phyloP scores from a whole-genome alignment of 2,888 invertebrate genomes.

The Sympetrum striolatum region DNA sequence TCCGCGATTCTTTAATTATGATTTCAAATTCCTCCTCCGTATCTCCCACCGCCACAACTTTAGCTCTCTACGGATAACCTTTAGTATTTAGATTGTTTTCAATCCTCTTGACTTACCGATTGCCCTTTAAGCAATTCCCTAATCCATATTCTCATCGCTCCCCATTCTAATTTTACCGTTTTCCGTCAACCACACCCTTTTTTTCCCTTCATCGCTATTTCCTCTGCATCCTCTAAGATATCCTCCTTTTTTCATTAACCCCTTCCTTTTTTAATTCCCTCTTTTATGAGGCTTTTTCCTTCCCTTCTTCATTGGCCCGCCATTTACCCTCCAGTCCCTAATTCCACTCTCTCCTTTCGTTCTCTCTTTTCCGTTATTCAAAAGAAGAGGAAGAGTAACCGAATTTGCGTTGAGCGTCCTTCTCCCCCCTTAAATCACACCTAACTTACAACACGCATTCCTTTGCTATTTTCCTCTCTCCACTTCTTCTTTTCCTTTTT shows the following conservation, averaged over 20 bases:
- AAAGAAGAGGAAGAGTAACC: not conserved
- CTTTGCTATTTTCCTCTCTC: not conserved
- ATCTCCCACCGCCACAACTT: not conserved
- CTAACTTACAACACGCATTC: not conserved
- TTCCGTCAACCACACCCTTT: not conserved
- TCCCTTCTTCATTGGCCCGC: no score
- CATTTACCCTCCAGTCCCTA: not conserved
- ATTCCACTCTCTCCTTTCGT: not conserved
- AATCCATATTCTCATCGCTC: not conserved
- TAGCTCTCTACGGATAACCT: not conserved
- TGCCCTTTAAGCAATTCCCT: no score
- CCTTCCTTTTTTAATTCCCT: not conserved
- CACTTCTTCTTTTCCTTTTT: not conserved
- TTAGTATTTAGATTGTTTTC: not conserved
- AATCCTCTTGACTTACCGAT: not conserved
- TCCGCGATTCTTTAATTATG: no score
- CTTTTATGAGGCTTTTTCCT: not conserved
- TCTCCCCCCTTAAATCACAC: not conserved
- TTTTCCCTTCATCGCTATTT: not conserved
- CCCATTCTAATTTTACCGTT: not conserved
- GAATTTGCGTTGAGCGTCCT: not conserved
- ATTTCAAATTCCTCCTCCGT: no score
- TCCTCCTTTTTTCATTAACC: not conserved
- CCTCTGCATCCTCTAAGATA: not conserved
- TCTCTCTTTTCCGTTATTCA: not conserved